Percentiles rank a stretch among this genome's conserved stretches.
Evolutionary conservation across 2,113 vertebrate genomes (phyloP).

Genomic region (Chloroceryle aenea): DNA sequence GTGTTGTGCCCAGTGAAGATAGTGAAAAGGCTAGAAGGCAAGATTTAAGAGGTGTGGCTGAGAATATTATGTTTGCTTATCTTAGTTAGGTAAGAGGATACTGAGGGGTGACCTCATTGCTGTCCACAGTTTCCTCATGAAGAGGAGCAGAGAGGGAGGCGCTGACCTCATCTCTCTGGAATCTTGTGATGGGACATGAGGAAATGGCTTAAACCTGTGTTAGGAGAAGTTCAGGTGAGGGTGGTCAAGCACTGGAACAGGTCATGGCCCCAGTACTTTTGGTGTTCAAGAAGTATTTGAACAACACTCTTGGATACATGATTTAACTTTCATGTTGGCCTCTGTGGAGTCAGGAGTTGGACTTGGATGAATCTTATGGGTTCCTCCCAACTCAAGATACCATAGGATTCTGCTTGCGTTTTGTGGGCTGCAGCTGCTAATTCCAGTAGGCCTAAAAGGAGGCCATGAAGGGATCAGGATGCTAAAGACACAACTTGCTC

Average conservation of each 20-base stretch:
- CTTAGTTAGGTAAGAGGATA: background rate
- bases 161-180: background rate
- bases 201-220: background rate
- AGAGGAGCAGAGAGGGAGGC: background rate
- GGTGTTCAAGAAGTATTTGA: background rate
- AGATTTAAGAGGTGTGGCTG: background rate
- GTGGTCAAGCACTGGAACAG: background rate
- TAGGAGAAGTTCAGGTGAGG: background rate
- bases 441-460: background rate
- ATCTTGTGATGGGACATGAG: background rate
- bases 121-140: background rate
- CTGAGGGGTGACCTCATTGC: background rate
- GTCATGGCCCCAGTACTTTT: background rate
- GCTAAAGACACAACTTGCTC: background rate
- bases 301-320: background rate
- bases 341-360: background rate
- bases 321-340: background rate
- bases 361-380: fast-evolving
- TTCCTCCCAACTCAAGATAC: background rate
- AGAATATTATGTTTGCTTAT: background rate
- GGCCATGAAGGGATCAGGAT: background rate
- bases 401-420: background rate
- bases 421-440: background rate
- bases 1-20: background rate
- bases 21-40: background rate